Conservation (phyloP, 2,113 vertebrate species). For the Saccopteryx leptura region DNA sequence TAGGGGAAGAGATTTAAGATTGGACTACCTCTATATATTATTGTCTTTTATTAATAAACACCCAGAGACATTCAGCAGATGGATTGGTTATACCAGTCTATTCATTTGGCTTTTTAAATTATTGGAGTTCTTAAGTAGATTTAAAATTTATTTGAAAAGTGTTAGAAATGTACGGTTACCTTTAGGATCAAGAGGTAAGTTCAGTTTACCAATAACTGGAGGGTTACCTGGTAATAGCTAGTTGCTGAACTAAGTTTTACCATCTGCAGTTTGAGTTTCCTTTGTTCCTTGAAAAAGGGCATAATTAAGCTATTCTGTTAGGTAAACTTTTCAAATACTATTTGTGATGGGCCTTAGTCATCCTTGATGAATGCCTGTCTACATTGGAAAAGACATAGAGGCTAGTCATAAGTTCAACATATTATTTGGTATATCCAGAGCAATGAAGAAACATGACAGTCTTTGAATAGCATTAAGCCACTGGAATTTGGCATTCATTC, state of each 20-base stretch:
- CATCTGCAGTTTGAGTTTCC: background rate
- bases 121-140: background rate
- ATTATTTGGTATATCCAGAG: background rate
- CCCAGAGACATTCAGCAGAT: background rate
- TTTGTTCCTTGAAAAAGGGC: slow-evolving; percentile 15
- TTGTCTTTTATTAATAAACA: background rate
- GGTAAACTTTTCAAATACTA: background rate
- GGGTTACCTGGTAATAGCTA: background rate
- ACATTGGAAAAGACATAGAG: background rate
- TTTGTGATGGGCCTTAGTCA: background rate
- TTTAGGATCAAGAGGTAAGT: background rate
- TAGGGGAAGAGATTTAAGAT: slow-evolving; percentile 19
- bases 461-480: slow-evolving; percentile 15
- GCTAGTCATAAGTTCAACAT: background rate
- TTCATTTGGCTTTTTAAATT: slow-evolving; percentile 28
- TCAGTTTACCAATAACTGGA: background rate
- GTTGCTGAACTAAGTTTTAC: background rate
- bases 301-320: background rate
- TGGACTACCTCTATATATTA: background rate
- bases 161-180: background rate
- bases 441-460: slow-evolving; percentile 12
- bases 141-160: background rate
- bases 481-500: slow-evolving; percentile 19
- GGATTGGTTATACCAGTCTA: background rate
- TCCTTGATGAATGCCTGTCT: background rate